phyloP scores from a whole-genome alignment of 2,888 invertebrate species.

The Sesamia inferens region DNA sequence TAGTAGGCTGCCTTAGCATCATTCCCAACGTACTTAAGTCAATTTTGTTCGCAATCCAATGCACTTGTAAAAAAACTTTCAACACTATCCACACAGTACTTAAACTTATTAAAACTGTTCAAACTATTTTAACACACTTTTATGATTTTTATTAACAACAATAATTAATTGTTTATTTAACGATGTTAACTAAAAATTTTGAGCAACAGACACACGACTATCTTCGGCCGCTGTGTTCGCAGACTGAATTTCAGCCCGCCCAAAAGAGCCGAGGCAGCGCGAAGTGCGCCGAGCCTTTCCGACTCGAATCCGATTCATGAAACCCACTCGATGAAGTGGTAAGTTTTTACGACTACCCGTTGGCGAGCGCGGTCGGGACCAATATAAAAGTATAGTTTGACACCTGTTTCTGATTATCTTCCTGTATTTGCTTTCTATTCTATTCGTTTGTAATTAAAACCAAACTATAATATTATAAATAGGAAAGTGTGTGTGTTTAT shows the following conservation, averaged over 20 bases:
- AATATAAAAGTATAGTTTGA: slow-evolving; percentile 85
- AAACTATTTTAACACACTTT: slow-evolving; percentile 45
- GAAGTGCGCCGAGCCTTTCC: slow-evolving; percentile 70
- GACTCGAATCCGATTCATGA: slow-evolving; percentile 80
- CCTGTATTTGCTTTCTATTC: slow-evolving; percentile 53
- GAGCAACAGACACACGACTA: slow-evolving; percentile 68
- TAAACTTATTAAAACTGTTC: slow-evolving; percentile 49
- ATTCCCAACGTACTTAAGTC: slow-evolving; percentile 80
- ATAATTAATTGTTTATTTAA: slow-evolving; percentile 76
- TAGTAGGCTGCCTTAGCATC: slow-evolving; percentile 77
- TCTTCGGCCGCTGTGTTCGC: slow-evolving; percentile 68
- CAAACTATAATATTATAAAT: not conserved
- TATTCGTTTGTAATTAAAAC: slow-evolving; percentile 38
- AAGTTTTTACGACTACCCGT: slow-evolving; percentile 88
- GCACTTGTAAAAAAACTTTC: slow-evolving; percentile 72
- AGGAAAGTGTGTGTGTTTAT: too few species aligned
- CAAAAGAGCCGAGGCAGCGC: slow-evolving; percentile 74
- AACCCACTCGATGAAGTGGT: slow-evolving; percentile 89
- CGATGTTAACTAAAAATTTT: slow-evolving; percentile 77
- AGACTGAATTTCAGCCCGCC: slow-evolving; percentile 86
- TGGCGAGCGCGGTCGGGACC: slow-evolving; percentile 81
- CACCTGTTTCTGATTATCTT: slow-evolving; percentile 81
- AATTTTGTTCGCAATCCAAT: slow-evolving; percentile 81
- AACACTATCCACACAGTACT: slow-evolving; percentile 70
- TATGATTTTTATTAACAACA: slow-evolving; percentile 62